These are phyloP conservation scores for Stegastes partitus DNA, from an alignment of 2,113 vertebrate species.

Conservation along the genomic window DNA sequence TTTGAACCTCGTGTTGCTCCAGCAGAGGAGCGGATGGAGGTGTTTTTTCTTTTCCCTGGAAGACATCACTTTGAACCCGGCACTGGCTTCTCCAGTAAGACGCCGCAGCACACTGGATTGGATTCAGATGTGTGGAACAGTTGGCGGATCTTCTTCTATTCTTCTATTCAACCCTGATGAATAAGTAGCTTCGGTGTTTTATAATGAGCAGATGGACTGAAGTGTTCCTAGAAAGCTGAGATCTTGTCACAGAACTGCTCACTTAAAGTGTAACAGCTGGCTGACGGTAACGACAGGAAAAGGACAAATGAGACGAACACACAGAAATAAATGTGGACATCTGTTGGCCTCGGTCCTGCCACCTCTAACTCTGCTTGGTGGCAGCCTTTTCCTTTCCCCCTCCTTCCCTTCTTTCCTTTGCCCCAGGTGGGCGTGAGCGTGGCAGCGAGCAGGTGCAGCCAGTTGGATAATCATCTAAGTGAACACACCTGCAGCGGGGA, in stretches of 20 bases:
- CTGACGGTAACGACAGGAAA: not conserved
- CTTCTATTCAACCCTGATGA: not conserved
- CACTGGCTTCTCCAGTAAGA: slow-evolving; percentile 26
- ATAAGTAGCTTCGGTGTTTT: slow-evolving; percentile 32
- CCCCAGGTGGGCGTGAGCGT: no score
- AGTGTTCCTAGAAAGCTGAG: slow-evolving; percentile 56
- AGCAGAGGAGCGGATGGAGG: not conserved
- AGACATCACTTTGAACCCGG: slow-evolving; percentile 39
- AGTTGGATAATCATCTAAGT: no score
- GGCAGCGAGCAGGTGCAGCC: no score
- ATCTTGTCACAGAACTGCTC: not conserved
- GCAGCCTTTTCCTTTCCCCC: no score
- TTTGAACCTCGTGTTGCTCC: slow-evolving; percentile 27
- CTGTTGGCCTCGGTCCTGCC: no score
- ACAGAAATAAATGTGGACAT: not conserved
- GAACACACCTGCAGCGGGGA: no score
- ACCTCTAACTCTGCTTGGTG: no score
- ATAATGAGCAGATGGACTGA: slow-evolving; percentile 22
- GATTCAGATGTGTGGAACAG: slow-evolving; percentile 47
- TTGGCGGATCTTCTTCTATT: slow-evolving; percentile 20
- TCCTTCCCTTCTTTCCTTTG: no score
- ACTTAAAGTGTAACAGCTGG: not conserved
- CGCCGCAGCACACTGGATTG: not conserved
- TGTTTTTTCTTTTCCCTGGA: slow-evolving; percentile 20
- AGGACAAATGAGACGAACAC: not conserved